These are phyloP conservation scores for Danionella cerebrum DNA, from an alignment of 2,113 vertebrate species.

Conservation along the genomic window DNA sequence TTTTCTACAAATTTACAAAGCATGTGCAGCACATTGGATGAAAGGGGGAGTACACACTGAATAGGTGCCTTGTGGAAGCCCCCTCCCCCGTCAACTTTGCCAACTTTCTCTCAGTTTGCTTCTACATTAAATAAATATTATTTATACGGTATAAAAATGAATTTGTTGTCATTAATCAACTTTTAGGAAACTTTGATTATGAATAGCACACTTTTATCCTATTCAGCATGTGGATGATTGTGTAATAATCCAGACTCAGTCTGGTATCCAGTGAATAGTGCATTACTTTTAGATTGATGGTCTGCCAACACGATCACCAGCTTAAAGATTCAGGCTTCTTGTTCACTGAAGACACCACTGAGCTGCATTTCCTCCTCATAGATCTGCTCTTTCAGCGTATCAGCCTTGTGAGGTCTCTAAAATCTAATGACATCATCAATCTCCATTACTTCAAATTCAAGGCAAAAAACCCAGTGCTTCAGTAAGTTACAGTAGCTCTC, in stretches of 20 bases:
- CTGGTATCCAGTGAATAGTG: background rate
- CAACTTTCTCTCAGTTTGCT: too few relatives aligned
- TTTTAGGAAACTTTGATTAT: too few relatives aligned
- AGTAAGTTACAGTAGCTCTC: background rate
- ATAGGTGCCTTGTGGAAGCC: too few relatives aligned
- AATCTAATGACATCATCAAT: slow-evolving; percentile 19
- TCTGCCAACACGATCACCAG: background rate
- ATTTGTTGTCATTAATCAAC: too few relatives aligned
- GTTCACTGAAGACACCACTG: background rate
- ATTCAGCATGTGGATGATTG: background rate
- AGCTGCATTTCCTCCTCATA: background rate
- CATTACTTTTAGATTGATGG: background rate
- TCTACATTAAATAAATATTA: too few relatives aligned
- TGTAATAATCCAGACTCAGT: background rate
- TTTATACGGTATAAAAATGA: too few relatives aligned
- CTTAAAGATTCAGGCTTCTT: background rate
- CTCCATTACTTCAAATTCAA: slow-evolving; percentile 1
- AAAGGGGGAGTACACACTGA: too few relatives aligned
- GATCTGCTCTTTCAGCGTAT: slow-evolving; percentile 2
- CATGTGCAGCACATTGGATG: too few relatives aligned
- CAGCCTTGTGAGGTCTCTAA: slow-evolving; percentile 8
- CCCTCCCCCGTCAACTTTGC: too few relatives aligned
- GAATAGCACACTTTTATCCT: too few relatives aligned
- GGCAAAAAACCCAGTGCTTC: background rate
- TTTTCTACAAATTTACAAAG: too few relatives aligned